phyloP scores from a whole-genome alignment of 2,888 invertebrate genomes.

The Apamea sordens region DNA sequence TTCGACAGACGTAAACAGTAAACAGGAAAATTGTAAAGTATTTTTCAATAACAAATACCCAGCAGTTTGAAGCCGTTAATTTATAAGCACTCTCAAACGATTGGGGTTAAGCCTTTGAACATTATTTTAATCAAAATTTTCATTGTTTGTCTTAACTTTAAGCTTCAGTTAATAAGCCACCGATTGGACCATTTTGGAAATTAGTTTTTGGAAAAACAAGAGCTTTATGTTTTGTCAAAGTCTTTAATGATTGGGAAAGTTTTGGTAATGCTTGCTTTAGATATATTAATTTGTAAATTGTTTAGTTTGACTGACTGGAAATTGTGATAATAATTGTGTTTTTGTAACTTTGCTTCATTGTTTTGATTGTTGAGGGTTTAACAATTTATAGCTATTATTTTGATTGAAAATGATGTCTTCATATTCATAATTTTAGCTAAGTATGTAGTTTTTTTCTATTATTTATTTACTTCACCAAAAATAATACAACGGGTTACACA shows the following conservation, averaged over 20 bases:
- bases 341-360: not conserved
- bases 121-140: slow-evolving; percentile 52
- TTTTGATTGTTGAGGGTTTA: not conserved
- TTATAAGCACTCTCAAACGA: slow-evolving; percentile 35
- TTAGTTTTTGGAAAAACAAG: slow-evolving; percentile 28
- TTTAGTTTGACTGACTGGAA: not conserved
- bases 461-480: no score
- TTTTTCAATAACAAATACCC: slow-evolving; percentile 2
- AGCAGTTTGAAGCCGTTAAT: slow-evolving; percentile 26
- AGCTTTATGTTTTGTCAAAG: slow-evolving; percentile 16
- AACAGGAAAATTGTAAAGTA: not conserved
- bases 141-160: slow-evolving; percentile 30
- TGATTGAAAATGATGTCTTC: not conserved
- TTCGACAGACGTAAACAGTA: not conserved
- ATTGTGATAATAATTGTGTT: not conserved
- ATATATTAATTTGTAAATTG: not conserved
- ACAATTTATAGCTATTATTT: not conserved
- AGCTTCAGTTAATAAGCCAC: slow-evolving; percentile 32
- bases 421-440: not conserved
- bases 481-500: no score
- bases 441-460: no score
- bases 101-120: slow-evolving; percentile 34
- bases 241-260: slow-evolving; percentile 6
- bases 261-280: not conserved
- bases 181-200: slow-evolving; percentile 21